Evolutionary conservation across 2,888 invertebrate genomes (phyloP), one percentile per base, ranked within the genome.

Genomic region (Melanchra persicariae): DNA sequence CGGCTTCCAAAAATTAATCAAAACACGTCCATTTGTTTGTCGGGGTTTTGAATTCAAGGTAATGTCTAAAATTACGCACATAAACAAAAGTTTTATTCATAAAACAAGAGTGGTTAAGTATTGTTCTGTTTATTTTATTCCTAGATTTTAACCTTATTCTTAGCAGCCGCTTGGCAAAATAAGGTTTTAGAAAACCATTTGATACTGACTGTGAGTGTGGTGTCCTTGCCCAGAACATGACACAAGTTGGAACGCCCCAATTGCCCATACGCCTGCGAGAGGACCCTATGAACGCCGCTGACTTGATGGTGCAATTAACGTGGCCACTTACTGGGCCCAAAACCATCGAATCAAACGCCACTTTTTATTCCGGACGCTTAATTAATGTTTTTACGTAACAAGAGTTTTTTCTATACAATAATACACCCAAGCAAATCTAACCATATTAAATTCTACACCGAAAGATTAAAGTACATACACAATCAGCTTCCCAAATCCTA

Each of bases 401-500:
- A 2, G 37, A 24, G 8, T 49, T 37, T 6, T 9, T 0, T 0
- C 15, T 8, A 19, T 22, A 34, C 10, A 64, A 40, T 22, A 49
- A 15, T 12, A 8, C 1, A 40, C 15, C 1, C 12, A 24, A 40
- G 30, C 30, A 45, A 4, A 17, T 45, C 9, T 4, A 61, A 30
- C 43, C 43, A 40, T 24, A 0, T 8, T 45, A 45, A 51, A 40
- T 78, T 45, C 19, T 62, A 43, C 37, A 47, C 2, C 1, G 60
- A 6, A 34, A 66, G 30, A 45, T 54, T 37, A 47, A 58, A 62
- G 45, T 37, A 76, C 55, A 67, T 49, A 55, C 57, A 55, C 57
- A 79, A 70, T 55, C 43, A 49, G 77, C 68, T 77, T 55, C n/a
- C 34, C 9, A 69, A 81, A 80, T 66, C 34, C 26, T 49, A 55